Evolutionary conservation across 2,797 vertebrate genomes (phyloP).

Genomic region (Danionella dracula): DNA sequence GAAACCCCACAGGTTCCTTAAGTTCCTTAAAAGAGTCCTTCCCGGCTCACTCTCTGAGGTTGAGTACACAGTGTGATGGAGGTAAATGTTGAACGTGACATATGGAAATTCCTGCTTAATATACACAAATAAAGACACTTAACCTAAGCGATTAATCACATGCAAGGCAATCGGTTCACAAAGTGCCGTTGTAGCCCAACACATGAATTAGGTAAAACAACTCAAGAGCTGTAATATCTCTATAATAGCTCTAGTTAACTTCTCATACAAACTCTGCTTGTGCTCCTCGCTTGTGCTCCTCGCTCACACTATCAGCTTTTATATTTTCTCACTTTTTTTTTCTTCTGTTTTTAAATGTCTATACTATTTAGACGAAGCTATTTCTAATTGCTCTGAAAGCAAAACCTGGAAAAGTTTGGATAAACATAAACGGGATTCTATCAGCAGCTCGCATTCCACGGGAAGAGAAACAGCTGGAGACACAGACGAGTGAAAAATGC

Average conservation of each 20-base stretch:
- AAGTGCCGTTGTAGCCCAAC: constrained; percentile 29
- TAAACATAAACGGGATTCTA: too few species aligned
- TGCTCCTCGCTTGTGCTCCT: too few species aligned
- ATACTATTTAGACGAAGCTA: too few species aligned
- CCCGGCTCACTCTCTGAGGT: constrained; percentile 29
- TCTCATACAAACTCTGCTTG: too few species aligned
- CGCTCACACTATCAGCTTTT: too few species aligned
- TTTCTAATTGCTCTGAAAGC: too few species aligned
- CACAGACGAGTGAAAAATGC: too few species aligned
- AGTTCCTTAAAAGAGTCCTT: constrained; percentile 23
- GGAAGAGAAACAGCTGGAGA: too few species aligned
- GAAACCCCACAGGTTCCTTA: constrained; percentile 31
- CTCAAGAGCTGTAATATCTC: constrained; percentile 48
- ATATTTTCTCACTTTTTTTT: too few species aligned
- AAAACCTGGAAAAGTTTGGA: too few species aligned
- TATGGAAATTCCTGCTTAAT: constrained; percentile 53
- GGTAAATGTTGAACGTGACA: constrained; percentile 46
- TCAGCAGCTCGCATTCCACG: too few species aligned
- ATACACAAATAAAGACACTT: constrained; percentile 31
- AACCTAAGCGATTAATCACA: constrained; percentile 34
- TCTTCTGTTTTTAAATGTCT: too few species aligned
- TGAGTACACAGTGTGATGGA: constrained; percentile 49
- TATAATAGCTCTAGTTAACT: constrained; percentile 55
- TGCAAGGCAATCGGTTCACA: constrained; percentile 34
- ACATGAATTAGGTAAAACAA: constrained; percentile 37